phyloP scores from a whole-genome alignment of 2,888 invertebrate genomes.

The Pammene fasciana region DNA sequence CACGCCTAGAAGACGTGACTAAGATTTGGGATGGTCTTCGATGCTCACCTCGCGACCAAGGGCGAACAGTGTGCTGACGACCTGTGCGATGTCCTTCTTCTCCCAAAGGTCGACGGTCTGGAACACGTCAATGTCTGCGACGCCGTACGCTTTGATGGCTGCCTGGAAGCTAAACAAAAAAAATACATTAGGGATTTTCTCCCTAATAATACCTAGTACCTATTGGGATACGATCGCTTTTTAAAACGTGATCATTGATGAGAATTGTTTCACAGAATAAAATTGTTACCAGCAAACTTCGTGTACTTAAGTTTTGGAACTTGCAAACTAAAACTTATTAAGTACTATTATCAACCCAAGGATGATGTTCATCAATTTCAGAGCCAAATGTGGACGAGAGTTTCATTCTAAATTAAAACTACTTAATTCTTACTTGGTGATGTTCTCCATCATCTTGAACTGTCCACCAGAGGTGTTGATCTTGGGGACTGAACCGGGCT shows the following conservation, averaged over 20 bases:
- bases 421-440: conserved; percentile 92
- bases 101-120: conserved; percentile 99
- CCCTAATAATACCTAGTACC: neutral
- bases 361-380: too few species aligned
- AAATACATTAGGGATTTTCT: neutral
- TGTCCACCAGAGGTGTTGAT: conserved; percentile 97
- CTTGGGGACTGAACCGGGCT: conserved; percentile 94
- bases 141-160: conserved; percentile 94
- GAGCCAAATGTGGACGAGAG: neutral
- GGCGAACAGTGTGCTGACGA: conserved; percentile 92
- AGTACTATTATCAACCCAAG: too few species aligned
- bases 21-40: conserved; percentile 28
- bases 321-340: too few species aligned
- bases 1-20: neutral
- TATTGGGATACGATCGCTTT: too few species aligned
- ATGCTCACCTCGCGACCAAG: conserved; percentile 90
- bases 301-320: too few species aligned
- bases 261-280: too few species aligned
- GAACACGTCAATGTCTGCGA: conserved; percentile 95
- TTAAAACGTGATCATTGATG: too few species aligned
- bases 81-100: conserved; percentile 94
- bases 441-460: conserved; percentile 99
- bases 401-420: neutral
- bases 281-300: too few species aligned
- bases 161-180: conserved; percentile 87